These are phyloP conservation scores for Brenthis hecate DNA, from an alignment of 2,888 invertebrate species.

Conservation along the genomic window DNA sequence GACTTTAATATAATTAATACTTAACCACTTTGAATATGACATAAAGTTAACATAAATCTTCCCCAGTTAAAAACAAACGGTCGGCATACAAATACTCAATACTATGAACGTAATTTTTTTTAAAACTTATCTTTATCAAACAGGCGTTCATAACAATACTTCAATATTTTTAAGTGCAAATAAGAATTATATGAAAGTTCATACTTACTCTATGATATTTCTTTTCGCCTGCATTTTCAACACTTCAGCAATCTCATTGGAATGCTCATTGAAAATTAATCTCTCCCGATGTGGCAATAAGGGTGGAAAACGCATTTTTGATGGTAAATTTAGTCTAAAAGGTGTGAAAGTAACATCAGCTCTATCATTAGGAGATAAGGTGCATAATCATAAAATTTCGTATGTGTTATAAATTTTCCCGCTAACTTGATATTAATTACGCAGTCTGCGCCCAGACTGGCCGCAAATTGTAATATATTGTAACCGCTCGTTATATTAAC, in stretches of 20 bases:
- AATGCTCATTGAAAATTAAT: slow-evolving; percentile 4
- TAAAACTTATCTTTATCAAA: slow-evolving; percentile 18
- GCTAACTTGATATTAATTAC: slow-evolving; percentile 78
- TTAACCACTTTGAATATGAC: too few relatives aligned
- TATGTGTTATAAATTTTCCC: slow-evolving; percentile 59
- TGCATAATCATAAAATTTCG: slow-evolving; percentile 46
- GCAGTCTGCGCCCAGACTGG: slow-evolving; percentile 54
- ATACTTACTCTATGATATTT: slow-evolving; percentile 47
- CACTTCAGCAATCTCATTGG: slow-evolving; percentile 40
- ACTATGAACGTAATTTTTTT: slow-evolving; percentile 1
- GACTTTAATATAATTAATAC: too few relatives aligned
- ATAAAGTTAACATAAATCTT: too few relatives aligned
- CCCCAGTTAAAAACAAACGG: too few relatives aligned
- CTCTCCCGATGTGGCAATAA: slow-evolving; percentile 29
- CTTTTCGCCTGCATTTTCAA: slow-evolving; percentile 47
- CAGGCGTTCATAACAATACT: slow-evolving; percentile 24
- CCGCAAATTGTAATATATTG: slow-evolving; percentile 51
- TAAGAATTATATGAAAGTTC: slow-evolving; percentile 38
- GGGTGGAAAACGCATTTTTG: slow-evolving; percentile 22
- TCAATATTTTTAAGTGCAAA: slow-evolving; percentile 34
- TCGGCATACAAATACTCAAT: not conserved
- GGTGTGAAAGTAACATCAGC: slow-evolving; percentile 26
- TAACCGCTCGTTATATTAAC: slow-evolving; percentile 43
- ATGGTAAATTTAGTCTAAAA: slow-evolving; percentile 17
- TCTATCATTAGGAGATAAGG: slow-evolving; percentile 43